Evolutionary conservation across 2,113 vertebrate genomes (phyloP), one percentile per base, ranked within the genome.

Genomic region (Pseudopipra pipra): DNA sequence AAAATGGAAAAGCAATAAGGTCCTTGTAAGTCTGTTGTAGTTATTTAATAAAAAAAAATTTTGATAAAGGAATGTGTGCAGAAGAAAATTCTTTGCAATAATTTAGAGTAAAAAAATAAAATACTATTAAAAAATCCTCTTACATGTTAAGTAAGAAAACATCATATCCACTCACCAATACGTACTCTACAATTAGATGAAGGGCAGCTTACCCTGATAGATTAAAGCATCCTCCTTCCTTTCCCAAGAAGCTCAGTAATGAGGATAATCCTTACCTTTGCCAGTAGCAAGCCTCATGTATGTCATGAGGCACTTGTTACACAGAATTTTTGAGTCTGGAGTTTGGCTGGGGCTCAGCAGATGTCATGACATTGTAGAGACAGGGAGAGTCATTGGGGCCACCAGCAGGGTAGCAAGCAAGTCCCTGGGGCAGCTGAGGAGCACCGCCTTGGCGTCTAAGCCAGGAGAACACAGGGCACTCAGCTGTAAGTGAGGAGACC

Each of bases 361-460:
- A 28, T 23, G 19, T 16, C 1, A 0, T 12, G 1, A 8, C 23
- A 27, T 14, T 5, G 3, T 10, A 24, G 58, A 73, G 30, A 30
- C 12, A 22, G 1, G 7, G 14, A 63, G 5, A 65, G 27, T 39
- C 35, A 35, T 25, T 2, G 1, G 9, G 9, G 2, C 12, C 14
- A 31, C 35, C 1, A 1, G 12, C 14, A 49, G 8, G 10, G 22
- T 11, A 14, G 8, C 14, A 55, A 23, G 8, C 3, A 5, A 1
- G 5, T 20, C 17, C 7, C 20, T 15, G 4, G 6, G 22, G 4
- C 18, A 51, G 20, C 23, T 47, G 10, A 51, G 13, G 7, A 0
- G 0, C 8, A 11, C 2, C 18, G 3, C 16, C 39, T 6, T 2
- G 2, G 2, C 1, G 1, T 16, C 21, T 16, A 51, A 68, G 19